Conservation (phyloP, 2,888 invertebrate species). For the Heliothis peltigera region DNA sequence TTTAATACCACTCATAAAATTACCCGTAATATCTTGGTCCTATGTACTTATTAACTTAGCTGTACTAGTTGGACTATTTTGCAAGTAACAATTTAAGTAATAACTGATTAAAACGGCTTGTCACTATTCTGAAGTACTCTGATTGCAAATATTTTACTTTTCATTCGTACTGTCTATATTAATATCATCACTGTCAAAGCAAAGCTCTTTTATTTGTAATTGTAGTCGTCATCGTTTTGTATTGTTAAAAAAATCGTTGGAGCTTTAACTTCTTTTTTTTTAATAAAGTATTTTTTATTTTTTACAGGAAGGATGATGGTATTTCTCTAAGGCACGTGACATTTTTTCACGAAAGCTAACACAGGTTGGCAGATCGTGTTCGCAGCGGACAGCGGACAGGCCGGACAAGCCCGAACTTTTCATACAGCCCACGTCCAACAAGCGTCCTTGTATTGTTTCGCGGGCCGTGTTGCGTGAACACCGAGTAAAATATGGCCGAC, state of each 20-base stretch:
- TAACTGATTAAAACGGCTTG: slow-evolving; percentile 13
- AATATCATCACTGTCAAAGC: too few species aligned
- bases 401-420: slow-evolving; percentile 67
- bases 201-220: too few species aligned
- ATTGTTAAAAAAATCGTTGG: neutral
- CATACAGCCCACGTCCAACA: slow-evolving; percentile 74
- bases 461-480: slow-evolving; percentile 88
- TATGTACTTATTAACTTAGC: slow-evolving; percentile 40
- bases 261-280: neutral
- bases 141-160: neutral
- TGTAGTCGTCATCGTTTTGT: too few species aligned
- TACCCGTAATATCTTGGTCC: slow-evolving; percentile 20
- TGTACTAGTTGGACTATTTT: slow-evolving; percentile 7
- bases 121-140: slow-evolving; percentile 1
- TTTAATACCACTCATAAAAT: slow-evolving; percentile 35
- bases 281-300: slow-evolving; percentile 5
- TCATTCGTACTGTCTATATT: slow-evolving; percentile 5
- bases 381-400: slow-evolving; percentile 56
- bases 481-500: slow-evolving; percentile 87
- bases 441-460: slow-evolving; percentile 89
- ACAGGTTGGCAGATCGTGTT: slow-evolving; percentile 59
- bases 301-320: slow-evolving; percentile 26
- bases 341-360: slow-evolving; percentile 57
- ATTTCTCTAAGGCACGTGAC: slow-evolving; percentile 42
- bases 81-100: slow-evolving; percentile 22